phyloP scores from a whole-genome alignment of 1,140 invertebrate species.

The Lamellibrachia luymesi region DNA sequence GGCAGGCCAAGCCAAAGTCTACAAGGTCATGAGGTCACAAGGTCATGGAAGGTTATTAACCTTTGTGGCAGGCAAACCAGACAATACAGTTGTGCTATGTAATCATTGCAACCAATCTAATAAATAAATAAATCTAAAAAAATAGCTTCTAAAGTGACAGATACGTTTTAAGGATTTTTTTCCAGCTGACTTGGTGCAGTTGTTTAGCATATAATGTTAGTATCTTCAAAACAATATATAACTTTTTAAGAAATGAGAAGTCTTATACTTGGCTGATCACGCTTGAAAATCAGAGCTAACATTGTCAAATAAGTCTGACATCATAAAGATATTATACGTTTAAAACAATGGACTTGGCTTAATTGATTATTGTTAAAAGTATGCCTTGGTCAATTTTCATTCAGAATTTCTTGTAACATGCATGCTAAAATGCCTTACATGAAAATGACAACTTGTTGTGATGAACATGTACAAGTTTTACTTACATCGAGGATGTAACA shows the following conservation, averaged over 20 bases:
- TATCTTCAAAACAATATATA: too few species aligned
- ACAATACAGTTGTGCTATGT: too few species aligned
- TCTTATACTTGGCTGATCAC: background rate
- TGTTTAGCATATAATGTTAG: background rate
- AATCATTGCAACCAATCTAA: too few species aligned
- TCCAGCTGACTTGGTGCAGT: background rate
- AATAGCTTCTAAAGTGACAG: background rate
- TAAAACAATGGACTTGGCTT: background rate
- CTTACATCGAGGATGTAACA: conserved; percentile 56
- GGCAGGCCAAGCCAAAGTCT: conserved; percentile 56
- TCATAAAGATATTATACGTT: background rate
- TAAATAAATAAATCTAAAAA: background rate
- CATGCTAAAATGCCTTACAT: background rate
- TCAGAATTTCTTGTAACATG: background rate
- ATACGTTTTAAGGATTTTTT: too few species aligned
- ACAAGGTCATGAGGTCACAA: conserved; percentile 13
- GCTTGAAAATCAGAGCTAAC: conserved; percentile 14
- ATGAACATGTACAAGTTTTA: background rate
- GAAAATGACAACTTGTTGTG: background rate
- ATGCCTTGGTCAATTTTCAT: background rate
- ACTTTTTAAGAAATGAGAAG: too few species aligned
- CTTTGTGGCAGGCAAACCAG: background rate
- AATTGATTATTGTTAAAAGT: too few species aligned
- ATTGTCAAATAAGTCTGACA: too few species aligned
- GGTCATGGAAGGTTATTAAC: background rate